These are phyloP conservation scores for Salvelinus fontinalis DNA, from an alignment of 2,113 vertebrate genomes.

Conservation along the genomic window DNA sequence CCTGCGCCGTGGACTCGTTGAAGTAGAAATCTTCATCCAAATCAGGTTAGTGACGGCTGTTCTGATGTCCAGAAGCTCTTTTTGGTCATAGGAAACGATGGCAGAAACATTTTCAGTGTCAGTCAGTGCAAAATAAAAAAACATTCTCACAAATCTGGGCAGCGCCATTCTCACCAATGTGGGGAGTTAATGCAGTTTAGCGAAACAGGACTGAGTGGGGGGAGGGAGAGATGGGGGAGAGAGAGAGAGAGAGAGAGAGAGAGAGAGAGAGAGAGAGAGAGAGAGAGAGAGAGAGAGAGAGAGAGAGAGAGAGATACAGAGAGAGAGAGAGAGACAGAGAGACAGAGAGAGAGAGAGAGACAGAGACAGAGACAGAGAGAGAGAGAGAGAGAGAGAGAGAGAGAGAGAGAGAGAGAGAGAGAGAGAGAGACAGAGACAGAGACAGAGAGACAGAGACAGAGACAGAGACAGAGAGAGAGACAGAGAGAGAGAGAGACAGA, in stretches of 20 bases:
- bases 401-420: conserved; percentile 32
- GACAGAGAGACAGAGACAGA: no score
- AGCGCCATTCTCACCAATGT: conserved; percentile 38
- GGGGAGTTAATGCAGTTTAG: conserved; percentile 80
- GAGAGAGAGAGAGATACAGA: conserved; percentile 30
- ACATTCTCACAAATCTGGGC: no score
- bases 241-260: conserved; percentile 14
- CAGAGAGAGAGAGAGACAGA: no score
- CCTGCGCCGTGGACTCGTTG: no score
- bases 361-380: conserved; percentile 28
- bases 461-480: no score
- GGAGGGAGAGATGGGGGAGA: conserved; percentile 37
- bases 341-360: conserved; percentile 24
- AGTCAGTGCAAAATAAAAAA: no score
- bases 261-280: conserved; percentile 26
- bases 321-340: conserved; percentile 28
- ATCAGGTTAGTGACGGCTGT: no score
- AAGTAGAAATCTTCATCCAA: no score
- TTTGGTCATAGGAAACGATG: no score
- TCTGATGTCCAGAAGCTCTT: no score
- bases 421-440: conserved; percentile 25
- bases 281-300: conserved; percentile 29
- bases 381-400: conserved; percentile 30
- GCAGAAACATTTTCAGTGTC: no score
- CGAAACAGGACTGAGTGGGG: conserved; percentile 45